Conservation (phyloP, 2,797 vertebrate species). For the Artibeus lituratus region DNA sequence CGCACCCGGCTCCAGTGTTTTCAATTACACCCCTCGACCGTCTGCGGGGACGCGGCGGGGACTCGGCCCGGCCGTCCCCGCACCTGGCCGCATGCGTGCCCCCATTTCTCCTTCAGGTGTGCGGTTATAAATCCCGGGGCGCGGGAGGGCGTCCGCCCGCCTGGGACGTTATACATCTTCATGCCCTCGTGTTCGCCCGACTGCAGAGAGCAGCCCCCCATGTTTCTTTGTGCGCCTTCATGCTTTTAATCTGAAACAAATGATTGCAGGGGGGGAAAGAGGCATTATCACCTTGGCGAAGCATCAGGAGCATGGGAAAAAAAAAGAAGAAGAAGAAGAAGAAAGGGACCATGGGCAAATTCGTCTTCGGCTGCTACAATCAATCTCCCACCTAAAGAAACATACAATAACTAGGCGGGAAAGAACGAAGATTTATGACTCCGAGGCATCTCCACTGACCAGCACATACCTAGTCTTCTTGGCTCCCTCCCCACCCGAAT, state of each 20-base stretch:
- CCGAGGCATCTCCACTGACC: slow-evolving; percentile 97
- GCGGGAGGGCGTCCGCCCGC: slow-evolving; percentile 65
- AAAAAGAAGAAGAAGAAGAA: slow-evolving; percentile 69
- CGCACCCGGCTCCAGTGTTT: slow-evolving; percentile 44
- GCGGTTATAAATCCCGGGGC: slow-evolving; percentile 70
- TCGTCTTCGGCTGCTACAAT: slow-evolving; percentile 98
- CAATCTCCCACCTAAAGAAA: slow-evolving; percentile 99
- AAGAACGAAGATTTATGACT: slow-evolving; percentile 98
- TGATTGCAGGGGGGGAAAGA: slow-evolving; percentile 82
- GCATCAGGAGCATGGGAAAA: slow-evolving; percentile 87
- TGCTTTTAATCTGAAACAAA: slow-evolving; percentile 93
- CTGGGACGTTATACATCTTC: slow-evolving; percentile 85
- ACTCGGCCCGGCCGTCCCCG: slow-evolving; percentile 58
- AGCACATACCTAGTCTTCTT: slow-evolving; percentile 93
- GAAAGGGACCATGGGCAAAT: slow-evolving; percentile 93
- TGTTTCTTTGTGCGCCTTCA: slow-evolving; percentile 80
- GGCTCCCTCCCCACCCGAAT: slow-evolving; percentile 87
- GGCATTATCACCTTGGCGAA: slow-evolving; percentile 95
- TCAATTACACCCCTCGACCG: slow-evolving; percentile 48
- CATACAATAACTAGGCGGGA: slow-evolving; percentile 99
- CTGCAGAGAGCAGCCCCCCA: slow-evolving; percentile 73
- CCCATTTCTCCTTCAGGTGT: slow-evolving; percentile 77
- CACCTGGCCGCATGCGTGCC: slow-evolving; percentile 53
- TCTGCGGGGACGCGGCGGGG: slow-evolving; percentile 59
- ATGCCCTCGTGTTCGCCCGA: slow-evolving; percentile 78